These are phyloP conservation scores for Ischnus inquisitorius DNA, from an alignment of 2,888 invertebrate genomes.

Conservation along the genomic window DNA sequence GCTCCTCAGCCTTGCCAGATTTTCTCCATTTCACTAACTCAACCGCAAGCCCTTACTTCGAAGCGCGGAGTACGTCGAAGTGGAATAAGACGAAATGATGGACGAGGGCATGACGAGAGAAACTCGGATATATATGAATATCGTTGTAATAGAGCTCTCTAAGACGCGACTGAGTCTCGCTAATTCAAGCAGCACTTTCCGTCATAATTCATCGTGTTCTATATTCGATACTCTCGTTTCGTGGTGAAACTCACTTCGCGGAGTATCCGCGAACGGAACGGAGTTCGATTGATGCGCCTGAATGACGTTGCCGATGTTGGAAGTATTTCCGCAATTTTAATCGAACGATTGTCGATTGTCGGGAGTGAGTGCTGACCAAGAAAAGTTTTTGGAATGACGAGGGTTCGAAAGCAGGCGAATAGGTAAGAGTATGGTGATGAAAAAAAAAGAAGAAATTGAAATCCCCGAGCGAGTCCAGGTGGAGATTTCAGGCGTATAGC, in stretches of 20 bases:
- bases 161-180: neutral
- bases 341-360: conserved; percentile 2
- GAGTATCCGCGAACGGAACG: neutral
- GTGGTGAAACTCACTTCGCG: neutral
- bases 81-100: conserved; percentile 39
- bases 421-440: neutral
- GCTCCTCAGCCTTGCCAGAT: neutral
- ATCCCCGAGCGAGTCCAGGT: neutral
- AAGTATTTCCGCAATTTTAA: conserved; percentile 3
- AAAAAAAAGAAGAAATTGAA: neutral
- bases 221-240: conserved; percentile 20
- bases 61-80: neutral
- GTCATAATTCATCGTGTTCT: conserved; percentile 31
- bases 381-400: conserved; percentile 10
- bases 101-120: conserved; percentile 47
- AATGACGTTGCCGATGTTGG: neutral
- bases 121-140: neutral
- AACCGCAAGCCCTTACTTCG: conserved; percentile 21
- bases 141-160: neutral
- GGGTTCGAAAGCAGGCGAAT: conserved; percentile 1
- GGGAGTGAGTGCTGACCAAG: conserved; percentile 23
- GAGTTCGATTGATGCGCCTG: neutral
- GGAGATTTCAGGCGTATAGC: neutral
- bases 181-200: conserved; percentile 30
- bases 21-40: conserved; percentile 11